Base-by-base conservation (phyloP, 1,140 invertebrate genomes). In the Triops longicaudatus region DNA sequence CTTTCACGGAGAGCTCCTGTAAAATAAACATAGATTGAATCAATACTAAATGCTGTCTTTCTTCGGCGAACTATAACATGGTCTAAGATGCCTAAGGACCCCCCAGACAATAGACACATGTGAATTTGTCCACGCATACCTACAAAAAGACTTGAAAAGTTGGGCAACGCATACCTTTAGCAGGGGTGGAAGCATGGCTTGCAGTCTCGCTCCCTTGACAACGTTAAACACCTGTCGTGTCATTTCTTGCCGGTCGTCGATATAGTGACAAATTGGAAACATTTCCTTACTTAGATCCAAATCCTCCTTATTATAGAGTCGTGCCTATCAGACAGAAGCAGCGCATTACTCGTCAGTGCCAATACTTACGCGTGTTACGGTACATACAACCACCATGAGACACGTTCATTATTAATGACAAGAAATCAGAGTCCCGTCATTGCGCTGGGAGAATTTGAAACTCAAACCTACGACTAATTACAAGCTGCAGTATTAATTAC, bases 141-240 rank as follows among this genome's bases (percentile, higher is more conserved):
- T 37, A 37, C 31, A 37, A 63, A 63, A 63, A 63, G 50, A 63
- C 22, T 37, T 37, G 31, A 37, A n/a, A 22, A 63, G 50, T 63
- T 63, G 7, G 14, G 3, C n/a, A 12, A 17, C 50, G 72, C 50
- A 28, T 79, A 82, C 81, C 79, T 81, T 81, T 10, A 82, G 77
- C 14, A 80, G 72, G 11, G 81, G 81, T 4, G 82, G 82, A 28
- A 82, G 77, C 80, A 82, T 80, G 41, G 81, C 80, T 76, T 78
- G 75, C 26, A 82, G 74, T 73, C 79, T 78, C 22, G 78, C 73
- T 41, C 78, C 79, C 44, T 77, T 78, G 50, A 82, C 78, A 44
- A 81, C 75, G 50, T 79, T 78, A 79, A 83, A 83, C 78, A 83
- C 79, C 77, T 83, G 81, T 41, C 81, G 75, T 22, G 81, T 80